Conservation (phyloP, 64 coral and sea anemone genomes). For the Trachythela sp. region DNA sequence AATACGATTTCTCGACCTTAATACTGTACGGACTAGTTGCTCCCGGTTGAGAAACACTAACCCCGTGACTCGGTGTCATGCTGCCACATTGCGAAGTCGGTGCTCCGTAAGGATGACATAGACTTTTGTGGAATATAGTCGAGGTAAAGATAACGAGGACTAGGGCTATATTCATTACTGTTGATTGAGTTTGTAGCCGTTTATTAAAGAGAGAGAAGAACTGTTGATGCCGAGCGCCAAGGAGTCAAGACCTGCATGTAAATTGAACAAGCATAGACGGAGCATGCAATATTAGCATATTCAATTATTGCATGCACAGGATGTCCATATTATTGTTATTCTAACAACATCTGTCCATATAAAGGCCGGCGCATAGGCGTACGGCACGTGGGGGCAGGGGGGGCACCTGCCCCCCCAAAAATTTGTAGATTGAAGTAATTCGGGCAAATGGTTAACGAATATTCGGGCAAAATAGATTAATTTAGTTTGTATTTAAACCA, state of each 20-base stretch:
- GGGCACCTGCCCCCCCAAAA: no score
- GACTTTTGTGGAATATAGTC: neutral
- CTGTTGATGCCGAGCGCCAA: neutral
- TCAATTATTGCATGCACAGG: neutral
- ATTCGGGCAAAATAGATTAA: no score
- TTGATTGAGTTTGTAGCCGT: neutral
- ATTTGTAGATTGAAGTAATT: no score
- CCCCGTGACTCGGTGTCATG: neutral
- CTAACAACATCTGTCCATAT: no score
- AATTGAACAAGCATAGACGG: neutral
- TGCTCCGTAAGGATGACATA: neutral
- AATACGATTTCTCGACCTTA: neutral
- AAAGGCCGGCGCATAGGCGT: no score
- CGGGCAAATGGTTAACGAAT: no score
- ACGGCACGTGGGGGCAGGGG: no score
- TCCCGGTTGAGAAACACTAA: neutral
- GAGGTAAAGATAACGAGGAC: neutral
- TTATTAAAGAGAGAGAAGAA: neutral
- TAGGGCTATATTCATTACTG: neutral
- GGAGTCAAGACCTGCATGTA: neutral
- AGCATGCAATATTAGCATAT: neutral
- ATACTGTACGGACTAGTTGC: neutral
- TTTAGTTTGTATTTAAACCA: no score
- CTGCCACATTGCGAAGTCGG: neutral
- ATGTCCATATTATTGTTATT: neutral